Evolutionary conservation across 2,113 vertebrate species (phyloP), one percentile per base, ranked within the genome.

Genomic region (Sphaerodactylus townsendi): DNA sequence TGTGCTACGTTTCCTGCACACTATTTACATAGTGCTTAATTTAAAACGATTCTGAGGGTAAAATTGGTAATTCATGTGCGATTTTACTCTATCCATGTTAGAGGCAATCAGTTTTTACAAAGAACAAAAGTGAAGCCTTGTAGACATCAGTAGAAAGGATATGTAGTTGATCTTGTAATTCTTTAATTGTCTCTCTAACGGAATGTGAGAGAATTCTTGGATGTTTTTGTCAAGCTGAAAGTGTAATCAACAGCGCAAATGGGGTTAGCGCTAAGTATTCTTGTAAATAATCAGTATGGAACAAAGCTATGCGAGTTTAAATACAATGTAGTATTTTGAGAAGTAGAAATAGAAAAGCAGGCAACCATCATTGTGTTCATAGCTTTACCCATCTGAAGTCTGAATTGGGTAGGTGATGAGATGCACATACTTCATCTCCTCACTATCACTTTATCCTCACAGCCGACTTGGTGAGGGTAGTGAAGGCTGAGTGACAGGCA

Each of bases 1-100:
- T 28, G 59, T 62, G 59, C 59, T 62, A 25, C 25, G 9, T 62
- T 28, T 62, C 28, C 25, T 62, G 41, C 13, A 77, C 33, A 23
- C 56, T 88, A 66, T 81, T 92, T 72, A 10, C 39, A 56, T n/a
- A 64, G 37, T 17, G 44, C 35, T 76, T 88, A 89, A 74, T 28
- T 66, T 64, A 62, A 64, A 62, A 69, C 74, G 30, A 44, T 10
- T 48, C 70, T 71, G 28, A 53, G 23, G 53, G 21, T 62, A 68
- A 35, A 70, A 59, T 19, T 8, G 28, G 21, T 85, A 11, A 56
- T 28, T 5, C 28, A 11, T n/a, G 48, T 10, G 39, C 56, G 48
- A 33, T 25, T 33, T 70, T 23, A 41, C 8, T 71, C 10, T 84
- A 59, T 77, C 75, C 39, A 59, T 71, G 62, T 48, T 15, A 30